phyloP scores from a whole-genome alignment of 1,140 invertebrate species.

The Drosophila auraria region DNA sequence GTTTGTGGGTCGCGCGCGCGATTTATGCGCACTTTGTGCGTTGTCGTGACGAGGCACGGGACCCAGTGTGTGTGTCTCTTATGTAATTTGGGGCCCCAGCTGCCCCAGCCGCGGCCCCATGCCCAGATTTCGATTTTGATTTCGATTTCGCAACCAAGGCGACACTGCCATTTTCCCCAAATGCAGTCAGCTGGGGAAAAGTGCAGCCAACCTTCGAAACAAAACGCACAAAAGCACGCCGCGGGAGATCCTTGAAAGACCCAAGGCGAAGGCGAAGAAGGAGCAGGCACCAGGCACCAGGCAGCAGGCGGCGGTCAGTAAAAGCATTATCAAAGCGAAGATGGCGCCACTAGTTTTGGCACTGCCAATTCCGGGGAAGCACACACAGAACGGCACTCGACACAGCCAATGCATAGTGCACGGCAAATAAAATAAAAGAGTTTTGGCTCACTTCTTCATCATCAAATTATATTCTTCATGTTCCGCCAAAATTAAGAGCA shows the following conservation, averaged over 20 bases:
- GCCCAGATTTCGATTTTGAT: constrained; percentile 17
- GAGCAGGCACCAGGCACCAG: background rate
- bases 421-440: background rate
- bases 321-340: constrained; percentile 30
- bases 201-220: constrained; percentile 25
- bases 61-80: constrained; percentile 24
- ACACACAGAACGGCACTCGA: background rate
- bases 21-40: constrained; percentile 55
- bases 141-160: constrained; percentile 42
- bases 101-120: constrained; percentile 9
- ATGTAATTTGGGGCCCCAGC: constrained; percentile 25
- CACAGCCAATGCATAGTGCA: background rate
- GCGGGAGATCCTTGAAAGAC: constrained; percentile 5
- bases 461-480: too few species aligned
- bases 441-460: background rate
- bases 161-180: constrained; percentile 17
- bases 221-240: background rate
- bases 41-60: constrained; percentile 46
- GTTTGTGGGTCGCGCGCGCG: constrained; percentile 36
- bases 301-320: constrained; percentile 6
- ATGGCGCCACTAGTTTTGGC: constrained; percentile 49
- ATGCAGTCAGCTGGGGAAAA: background rate
- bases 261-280: background rate
- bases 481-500: too few species aligned
- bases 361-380: constrained; percentile 28